Evolutionary conservation across 2,888 invertebrate genomes (phyloP).

Genomic region (Tanytarsus gracilentus): DNA sequence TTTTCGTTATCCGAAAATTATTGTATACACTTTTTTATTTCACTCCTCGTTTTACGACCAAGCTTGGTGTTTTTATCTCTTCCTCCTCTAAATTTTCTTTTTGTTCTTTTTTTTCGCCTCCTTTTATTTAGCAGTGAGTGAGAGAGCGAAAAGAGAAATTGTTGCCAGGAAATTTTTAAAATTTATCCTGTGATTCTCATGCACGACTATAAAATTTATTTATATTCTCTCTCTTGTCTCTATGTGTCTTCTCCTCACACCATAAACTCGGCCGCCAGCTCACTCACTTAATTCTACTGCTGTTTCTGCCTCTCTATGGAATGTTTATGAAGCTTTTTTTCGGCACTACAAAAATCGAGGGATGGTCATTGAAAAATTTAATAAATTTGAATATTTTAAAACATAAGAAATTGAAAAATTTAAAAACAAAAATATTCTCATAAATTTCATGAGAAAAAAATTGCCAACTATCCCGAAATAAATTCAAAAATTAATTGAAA

Average conservation of each 20-base stretch:
- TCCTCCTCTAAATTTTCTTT: neutral
- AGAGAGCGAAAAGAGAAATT: neutral
- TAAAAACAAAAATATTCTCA: too few relatives aligned
- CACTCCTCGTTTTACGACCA: slow-evolving; percentile 11
- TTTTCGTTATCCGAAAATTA: slow-evolving; percentile 18
- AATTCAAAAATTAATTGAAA: too few relatives aligned
- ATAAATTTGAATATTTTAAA: too few relatives aligned
- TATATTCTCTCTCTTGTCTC: neutral
- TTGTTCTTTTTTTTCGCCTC: neutral
- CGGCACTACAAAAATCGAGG: too few relatives aligned
- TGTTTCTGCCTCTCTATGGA: too few relatives aligned
- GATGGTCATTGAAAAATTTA: too few relatives aligned
- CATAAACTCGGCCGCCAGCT: neutral
- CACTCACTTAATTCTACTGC: too few relatives aligned
- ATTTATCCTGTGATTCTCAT: neutral
- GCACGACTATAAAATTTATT: slow-evolving; percentile 6
- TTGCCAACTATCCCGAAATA: too few relatives aligned
- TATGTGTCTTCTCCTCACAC: neutral
- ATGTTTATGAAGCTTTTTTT: too few relatives aligned
- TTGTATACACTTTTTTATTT: slow-evolving; percentile 22
- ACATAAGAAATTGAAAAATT: too few relatives aligned
- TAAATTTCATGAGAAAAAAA: too few relatives aligned
- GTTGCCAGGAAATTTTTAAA: slow-evolving; percentile 7
- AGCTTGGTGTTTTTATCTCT: neutral
- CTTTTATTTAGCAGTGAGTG: neutral